Base-by-base conservation (phyloP, 1,140 invertebrate genomes). In the Drosophila busckii region DNA sequence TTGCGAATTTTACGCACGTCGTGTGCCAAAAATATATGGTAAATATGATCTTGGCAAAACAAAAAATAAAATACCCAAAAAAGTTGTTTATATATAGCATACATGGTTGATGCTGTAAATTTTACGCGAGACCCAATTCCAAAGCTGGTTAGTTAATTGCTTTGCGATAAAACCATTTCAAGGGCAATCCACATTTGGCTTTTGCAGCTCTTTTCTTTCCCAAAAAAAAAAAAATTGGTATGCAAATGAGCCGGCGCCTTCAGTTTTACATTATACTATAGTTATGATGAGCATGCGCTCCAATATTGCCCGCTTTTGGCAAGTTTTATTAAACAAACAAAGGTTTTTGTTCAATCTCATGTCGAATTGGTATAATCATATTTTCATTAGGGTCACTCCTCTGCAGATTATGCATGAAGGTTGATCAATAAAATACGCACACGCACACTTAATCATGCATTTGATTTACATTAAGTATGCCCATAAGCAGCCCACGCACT, bases 101-200 rank as follows among this genome's bases (percentile, higher is more conserved):
- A 35, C 56, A 41, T 48, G 29, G 48, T 55, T 38, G 29, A 7
- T 7, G 42, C 32, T 69, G 49, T 61, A 71, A 62, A 41, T 15
- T 35, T 13, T 20, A 35, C 34, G 19, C 42, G 48, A 29, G 31
- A 45, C 38, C 59, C 38, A 46, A 53, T 68, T 53, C 56, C 32
- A 68, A 53, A 56, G 66, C 60, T 52, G 71, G 62, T 34, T 60
- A 59, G 46, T 65, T 78, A 71, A 76, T 78, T 60, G 62, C 29
- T 63, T 37, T 68, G 48, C 35, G 67, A 62, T 80, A 48, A 68
- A 78, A 64, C 49, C 42, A 53, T 78, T 78, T 78, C 71, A 80
- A 78, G 71, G 71, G 68, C 73, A 69, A 73, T 49, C 45, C 58
- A 54, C 63, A 63, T 60, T 49, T 44, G 48, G 55, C 20, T 26